Percentiles rank a stretch among this genome's conserved stretches.
These are phyloP conservation scores for human DNA, from an alignment of 2,113 vertebrate genomes.

Conservation along the genomic window DNA sequence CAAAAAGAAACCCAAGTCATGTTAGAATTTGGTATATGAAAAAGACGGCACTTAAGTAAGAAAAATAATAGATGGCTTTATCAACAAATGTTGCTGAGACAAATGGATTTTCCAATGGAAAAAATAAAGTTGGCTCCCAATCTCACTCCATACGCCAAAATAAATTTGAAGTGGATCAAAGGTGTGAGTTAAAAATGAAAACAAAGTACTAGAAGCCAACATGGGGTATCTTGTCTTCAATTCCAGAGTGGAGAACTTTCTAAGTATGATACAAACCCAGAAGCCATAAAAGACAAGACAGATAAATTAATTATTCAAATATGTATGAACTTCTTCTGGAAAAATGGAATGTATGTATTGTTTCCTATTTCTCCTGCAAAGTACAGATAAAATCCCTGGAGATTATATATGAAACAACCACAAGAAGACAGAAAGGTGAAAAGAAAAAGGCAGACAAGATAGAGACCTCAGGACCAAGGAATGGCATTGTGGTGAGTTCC, in stretches of 20 bases:
- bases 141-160: neutral
- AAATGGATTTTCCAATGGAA: neutral
- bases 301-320: neutral
- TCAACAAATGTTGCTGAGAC: neutral
- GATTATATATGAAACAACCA: neutral
- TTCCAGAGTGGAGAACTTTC: neutral
- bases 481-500: neutral
- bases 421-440: neutral
- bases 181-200: neutral
- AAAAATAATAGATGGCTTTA: neutral
- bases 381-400: neutral
- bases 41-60: neutral
- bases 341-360: neutral
- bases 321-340: neutral
- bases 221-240: neutral
- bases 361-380: neutral
- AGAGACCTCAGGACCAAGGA: neutral
- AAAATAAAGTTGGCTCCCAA: neutral
- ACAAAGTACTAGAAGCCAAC: neutral
- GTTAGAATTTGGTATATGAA: neutral
- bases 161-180: neutral
- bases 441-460: neutral
- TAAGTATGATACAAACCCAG: neutral
- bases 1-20: neutral
- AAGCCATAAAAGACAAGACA: neutral